phyloP scores from a whole-genome alignment of 2,797 vertebrate species.

The Gastrophryne carolinensis region DNA sequence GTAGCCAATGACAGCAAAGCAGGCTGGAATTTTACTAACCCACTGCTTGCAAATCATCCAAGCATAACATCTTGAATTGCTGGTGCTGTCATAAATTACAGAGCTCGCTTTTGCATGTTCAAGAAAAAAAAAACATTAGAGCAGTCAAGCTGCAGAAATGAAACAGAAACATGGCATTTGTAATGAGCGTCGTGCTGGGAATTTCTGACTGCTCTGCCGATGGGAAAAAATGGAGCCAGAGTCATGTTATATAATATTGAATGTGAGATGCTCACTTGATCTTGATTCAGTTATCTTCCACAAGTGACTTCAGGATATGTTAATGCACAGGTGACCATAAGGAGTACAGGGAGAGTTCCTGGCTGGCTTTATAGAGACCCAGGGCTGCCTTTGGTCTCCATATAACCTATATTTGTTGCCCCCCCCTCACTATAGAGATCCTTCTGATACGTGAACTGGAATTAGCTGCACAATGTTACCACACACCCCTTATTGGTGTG shows the following conservation, averaged over 20 bases:
- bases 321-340: no score
- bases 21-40: constrained; percentile 72
- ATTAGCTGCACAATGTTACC: no score
- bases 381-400: no score
- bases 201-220: constrained; percentile 12
- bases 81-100: constrained; percentile 73
- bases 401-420: no score
- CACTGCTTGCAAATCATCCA: constrained; percentile 63
- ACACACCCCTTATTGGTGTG: no score
- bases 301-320: no score
- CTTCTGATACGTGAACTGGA: no score
- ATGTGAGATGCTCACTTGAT: no score
- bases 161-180: constrained; percentile 64
- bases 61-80: constrained; percentile 78
- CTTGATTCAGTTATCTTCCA: no score
- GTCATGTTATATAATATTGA: constrained; percentile 21
- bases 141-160: constrained; percentile 64
- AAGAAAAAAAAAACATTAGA: constrained; percentile 73
- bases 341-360: no score
- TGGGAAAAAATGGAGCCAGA: constrained; percentile 1
- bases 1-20: constrained; percentile 76
- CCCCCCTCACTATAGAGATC: no score
- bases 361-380: no score
- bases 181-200: constrained; percentile 45
- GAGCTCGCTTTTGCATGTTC: constrained; percentile 73